A percentile compares a stretch with the other conserved stretches of the same genome.
phyloP scores from a whole-genome alignment of 1,140 invertebrate species.

The Bradynema listronoti region DNA sequence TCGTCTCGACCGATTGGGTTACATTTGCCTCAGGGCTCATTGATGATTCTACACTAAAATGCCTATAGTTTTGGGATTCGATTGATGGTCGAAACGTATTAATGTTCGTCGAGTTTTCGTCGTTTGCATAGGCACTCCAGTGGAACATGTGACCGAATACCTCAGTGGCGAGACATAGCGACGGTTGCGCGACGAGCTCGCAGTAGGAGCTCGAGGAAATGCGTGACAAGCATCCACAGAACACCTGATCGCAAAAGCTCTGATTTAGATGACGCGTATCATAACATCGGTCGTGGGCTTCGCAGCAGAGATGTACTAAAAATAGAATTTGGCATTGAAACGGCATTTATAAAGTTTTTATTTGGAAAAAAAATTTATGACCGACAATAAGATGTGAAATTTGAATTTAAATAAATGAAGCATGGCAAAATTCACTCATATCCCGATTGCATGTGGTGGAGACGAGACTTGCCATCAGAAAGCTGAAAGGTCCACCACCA shows the following conservation, averaged over 20 bases:
- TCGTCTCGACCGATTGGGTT: no score
- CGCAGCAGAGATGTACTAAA: constrained; percentile 23
- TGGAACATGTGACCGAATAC: constrained; percentile 27
- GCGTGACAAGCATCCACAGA: constrained; percentile 13
- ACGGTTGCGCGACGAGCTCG: constrained; percentile 13
- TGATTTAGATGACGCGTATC: constrained; percentile 22
- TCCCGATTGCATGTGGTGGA: constrained; percentile 18
- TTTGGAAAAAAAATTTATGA: background rate
- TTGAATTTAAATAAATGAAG: background rate
- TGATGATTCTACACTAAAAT: no score
- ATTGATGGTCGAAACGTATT: no score
- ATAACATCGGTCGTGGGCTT: constrained; percentile 24
- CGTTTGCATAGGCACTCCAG: constrained; percentile 22
- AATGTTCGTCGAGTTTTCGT: no score
- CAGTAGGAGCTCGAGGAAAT: constrained; percentile 20
- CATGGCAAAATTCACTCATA: constrained; percentile 1
- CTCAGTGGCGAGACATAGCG: constrained; percentile 22
- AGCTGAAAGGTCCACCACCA: constrained; percentile 27
- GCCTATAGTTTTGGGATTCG: no score
- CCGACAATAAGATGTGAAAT: background rate
- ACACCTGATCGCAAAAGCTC: constrained; percentile 16
- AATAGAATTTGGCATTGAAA: background rate
- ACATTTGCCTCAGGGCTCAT: no score
- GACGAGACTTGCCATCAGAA: constrained; percentile 18
- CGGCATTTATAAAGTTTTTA: no score